phyloP scores from a whole-genome alignment of 1,140 invertebrate genomes.

The Maconellicoccus hirsutus region DNA sequence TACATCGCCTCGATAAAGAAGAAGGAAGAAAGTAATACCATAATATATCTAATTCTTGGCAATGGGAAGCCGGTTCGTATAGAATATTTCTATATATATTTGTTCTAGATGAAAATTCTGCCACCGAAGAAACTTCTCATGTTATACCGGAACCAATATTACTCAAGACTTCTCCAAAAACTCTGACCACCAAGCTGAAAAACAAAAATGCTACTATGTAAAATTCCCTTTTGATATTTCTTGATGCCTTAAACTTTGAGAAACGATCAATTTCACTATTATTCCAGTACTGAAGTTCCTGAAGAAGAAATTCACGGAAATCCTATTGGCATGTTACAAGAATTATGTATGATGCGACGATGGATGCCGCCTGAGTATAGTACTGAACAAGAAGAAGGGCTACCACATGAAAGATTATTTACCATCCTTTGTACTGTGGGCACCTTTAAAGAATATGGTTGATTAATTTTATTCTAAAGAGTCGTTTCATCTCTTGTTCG shows the following conservation, averaged over 20 bases:
- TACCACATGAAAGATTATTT: conserved; percentile 85
- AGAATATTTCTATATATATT: not conserved
- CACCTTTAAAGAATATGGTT: conserved; percentile 15
- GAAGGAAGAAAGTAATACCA: not conserved
- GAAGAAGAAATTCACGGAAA: conserved; percentile 43
- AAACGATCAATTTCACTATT: not conserved
- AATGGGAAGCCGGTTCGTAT: not conserved
- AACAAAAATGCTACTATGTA: conserved; percentile 12
- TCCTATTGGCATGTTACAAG: conserved; percentile 89
- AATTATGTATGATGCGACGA: conserved; percentile 88
- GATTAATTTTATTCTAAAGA: not conserved
- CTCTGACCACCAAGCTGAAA: not conserved
- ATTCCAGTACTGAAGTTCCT: not conserved
- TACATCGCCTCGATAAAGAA: not conserved
- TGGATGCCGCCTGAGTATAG: conserved; percentile 90
- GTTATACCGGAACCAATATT: not conserved
- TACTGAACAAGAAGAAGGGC: conserved; percentile 75
- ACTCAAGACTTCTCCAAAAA: not conserved
- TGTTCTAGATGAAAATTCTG: not conserved
- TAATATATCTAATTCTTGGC: too few species aligned
- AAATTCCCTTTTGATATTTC: too few species aligned
- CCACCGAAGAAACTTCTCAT: not conserved
- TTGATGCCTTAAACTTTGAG: not conserved
- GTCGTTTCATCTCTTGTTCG: not conserved
- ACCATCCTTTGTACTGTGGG: conserved; percentile 71